These are phyloP conservation scores for Motacilla alba DNA, from an alignment of 2,113 vertebrate genomes.

Conservation along the genomic window DNA sequence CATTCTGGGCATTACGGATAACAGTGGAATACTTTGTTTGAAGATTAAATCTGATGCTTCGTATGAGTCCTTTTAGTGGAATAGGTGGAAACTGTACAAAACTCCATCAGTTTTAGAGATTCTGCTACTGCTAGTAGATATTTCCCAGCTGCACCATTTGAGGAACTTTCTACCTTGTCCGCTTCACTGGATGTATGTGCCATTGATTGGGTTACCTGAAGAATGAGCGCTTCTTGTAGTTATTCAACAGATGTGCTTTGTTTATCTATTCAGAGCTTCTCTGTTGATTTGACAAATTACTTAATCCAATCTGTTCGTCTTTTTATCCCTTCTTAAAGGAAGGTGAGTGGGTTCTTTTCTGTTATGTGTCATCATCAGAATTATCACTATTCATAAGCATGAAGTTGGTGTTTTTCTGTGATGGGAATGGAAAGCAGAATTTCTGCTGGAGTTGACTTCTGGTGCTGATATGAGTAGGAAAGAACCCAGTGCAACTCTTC, in stretches of 20 bases:
- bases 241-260: neutral
- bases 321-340: neutral
- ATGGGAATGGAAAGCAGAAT: neutral
- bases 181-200: neutral
- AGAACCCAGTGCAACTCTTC: neutral
- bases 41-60: neutral
- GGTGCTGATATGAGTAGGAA: neutral
- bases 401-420: neutral
- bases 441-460: neutral
- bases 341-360: neutral
- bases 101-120: neutral
- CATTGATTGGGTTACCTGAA: neutral
- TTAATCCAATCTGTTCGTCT: neutral
- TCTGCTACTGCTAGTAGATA: neutral
- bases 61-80: neutral
- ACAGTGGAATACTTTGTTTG: neutral
- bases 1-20: conserved; percentile 23
- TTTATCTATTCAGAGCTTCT: neutral
- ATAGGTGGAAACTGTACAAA: neutral
- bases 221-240: neutral
- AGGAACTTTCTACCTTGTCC: neutral
- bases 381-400: neutral
- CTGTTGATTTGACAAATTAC: neutral
- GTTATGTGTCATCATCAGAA: neutral
- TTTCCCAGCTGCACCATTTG: neutral